Evolutionary conservation across 2,888 invertebrate species (phyloP).

Genomic region (Sinodicranocentrus sp.): DNA sequence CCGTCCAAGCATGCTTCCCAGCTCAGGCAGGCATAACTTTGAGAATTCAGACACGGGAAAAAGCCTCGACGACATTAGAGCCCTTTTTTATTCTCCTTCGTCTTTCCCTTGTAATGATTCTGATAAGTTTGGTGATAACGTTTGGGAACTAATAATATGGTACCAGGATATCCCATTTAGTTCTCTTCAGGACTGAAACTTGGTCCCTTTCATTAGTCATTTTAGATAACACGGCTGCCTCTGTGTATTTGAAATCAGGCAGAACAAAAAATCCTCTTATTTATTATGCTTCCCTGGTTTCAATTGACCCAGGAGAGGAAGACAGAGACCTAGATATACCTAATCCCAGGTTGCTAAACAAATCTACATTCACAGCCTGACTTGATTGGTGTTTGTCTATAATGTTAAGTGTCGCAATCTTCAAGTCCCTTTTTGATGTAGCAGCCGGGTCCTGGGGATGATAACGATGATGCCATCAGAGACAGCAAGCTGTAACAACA

Average conservation of each 20-base stretch:
- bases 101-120: not conserved
- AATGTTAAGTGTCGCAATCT: conserved; percentile 30
- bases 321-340: conserved; percentile 9
- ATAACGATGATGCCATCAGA: conserved; percentile 1
- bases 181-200: not conserved
- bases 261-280: not conserved
- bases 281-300: conserved; percentile 6
- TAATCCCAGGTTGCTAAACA: no score
- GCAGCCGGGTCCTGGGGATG: not conserved
- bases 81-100: no score
- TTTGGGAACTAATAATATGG: conserved; percentile 11
- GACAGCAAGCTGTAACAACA: conserved; percentile 31
- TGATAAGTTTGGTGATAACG: conserved; percentile 30
- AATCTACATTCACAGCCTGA: not conserved
- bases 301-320: conserved; percentile 8
- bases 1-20: not conserved
- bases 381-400: conserved; percentile 32
- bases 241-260: not conserved
- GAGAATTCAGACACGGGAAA: no score
- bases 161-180: no score
- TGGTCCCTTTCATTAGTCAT: conserved; percentile 18
- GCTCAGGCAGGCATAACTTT: no score
- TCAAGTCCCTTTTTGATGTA: not conserved
- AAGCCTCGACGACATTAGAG: no score
- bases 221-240: not conserved